phyloP scores from a whole-genome alignment of 2,888 invertebrate genomes.

The Caenorhabditis doughertyi region DNA sequence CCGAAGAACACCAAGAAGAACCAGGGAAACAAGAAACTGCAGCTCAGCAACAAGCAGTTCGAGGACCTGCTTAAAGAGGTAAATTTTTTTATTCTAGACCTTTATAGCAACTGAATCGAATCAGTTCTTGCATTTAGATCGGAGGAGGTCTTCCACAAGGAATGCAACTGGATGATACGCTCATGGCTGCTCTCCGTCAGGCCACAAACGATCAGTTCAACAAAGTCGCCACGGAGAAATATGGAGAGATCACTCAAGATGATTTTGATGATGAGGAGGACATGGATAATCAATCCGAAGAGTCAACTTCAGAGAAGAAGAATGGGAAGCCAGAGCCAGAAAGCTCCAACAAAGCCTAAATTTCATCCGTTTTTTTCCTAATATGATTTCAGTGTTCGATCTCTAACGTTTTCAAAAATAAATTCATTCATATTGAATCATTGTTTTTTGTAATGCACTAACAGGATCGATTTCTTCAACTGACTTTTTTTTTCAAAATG shows the following conservation, averaged over 20 bases:
- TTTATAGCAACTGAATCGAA: not conserved
- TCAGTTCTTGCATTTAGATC: slow-evolving; percentile 18
- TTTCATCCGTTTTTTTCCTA: not conserved
- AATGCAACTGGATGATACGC: slow-evolving; percentile 40
- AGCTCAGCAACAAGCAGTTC: slow-evolving; percentile 60
- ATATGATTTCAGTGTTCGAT: too few relatives aligned
- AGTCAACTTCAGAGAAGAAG: slow-evolving; percentile 15
- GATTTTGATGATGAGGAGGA: slow-evolving; percentile 24
- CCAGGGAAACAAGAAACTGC: slow-evolving; percentile 66
- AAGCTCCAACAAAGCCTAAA: slow-evolving; percentile 33
- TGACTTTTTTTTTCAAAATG: not conserved
- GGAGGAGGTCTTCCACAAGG: slow-evolving; percentile 40
- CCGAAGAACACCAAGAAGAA: slow-evolving; percentile 55
- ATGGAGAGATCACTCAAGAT: slow-evolving; percentile 36
- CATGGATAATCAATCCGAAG: not conserved
- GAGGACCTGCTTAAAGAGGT: slow-evolving; percentile 54
- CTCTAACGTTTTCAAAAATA: too few relatives aligned
- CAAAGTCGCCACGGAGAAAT: slow-evolving; percentile 37
- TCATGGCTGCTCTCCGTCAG: slow-evolving; percentile 47
- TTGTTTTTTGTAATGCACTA: too few relatives aligned
- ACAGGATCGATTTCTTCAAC: not conserved
- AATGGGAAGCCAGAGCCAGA: slow-evolving; percentile 1
- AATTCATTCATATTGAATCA: not conserved
- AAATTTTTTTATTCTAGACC: not conserved
- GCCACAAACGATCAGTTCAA: slow-evolving; percentile 55